phyloP scores from a whole-genome alignment of 2,113 vertebrate species.

The Ciconia boyciana region DNA sequence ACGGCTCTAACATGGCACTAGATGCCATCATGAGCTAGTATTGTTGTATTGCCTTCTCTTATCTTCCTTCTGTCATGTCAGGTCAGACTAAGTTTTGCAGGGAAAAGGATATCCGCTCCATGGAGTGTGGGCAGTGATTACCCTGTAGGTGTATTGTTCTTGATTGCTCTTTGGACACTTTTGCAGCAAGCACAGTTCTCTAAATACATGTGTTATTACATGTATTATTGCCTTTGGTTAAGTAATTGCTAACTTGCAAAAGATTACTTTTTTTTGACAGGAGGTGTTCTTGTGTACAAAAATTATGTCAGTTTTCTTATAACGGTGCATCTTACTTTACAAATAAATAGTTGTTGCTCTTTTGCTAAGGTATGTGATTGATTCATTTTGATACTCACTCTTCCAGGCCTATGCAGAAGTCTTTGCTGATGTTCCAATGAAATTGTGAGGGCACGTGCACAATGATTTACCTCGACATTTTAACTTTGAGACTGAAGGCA shows the following conservation, averaged over 20 bases:
- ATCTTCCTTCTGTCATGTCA: background rate
- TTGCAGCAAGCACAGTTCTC: background rate
- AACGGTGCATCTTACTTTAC: no score
- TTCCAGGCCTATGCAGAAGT: background rate
- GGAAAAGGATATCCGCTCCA: background rate
- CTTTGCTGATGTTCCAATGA: background rate
- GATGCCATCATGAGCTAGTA: background rate
- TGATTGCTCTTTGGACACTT: background rate
- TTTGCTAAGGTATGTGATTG: background rate
- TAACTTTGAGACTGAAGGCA: background rate
- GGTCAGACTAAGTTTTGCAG: background rate
- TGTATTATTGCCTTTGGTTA: background rate
- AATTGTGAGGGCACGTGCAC: accelerated
- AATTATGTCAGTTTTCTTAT: background rate
- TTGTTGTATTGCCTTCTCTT: background rate
- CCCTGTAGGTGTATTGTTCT: background rate
- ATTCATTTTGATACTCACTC: background rate
- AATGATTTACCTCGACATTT: background rate
- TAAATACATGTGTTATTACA: background rate
- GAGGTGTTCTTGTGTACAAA: background rate
- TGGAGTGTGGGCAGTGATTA: background rate
- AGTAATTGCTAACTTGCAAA: background rate
- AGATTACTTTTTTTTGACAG: background rate
- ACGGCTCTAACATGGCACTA: background rate
- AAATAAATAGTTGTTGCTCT: background rate